Base-by-base conservation (phyloP, 2,113 vertebrate genomes). In the Siphamia tubifer region DNA sequence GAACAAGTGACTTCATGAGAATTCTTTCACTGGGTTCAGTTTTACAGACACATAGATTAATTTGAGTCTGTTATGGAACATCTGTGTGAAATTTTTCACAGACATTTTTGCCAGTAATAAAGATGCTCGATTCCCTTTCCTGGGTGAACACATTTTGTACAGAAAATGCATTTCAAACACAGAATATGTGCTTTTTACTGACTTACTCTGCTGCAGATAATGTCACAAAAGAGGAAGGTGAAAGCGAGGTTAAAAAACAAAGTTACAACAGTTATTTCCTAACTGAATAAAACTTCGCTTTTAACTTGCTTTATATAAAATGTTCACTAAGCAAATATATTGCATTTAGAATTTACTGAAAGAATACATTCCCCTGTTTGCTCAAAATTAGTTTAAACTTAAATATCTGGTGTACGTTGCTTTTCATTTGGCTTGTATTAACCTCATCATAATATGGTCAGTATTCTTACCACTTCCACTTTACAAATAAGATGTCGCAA, bases 401-500 rank as follows among this genome's bases (percentile, higher is more conserved):
- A 42, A 48, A 25, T 64, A 2, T 15, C 31, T 32, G 8, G 13
- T 0, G 32, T 16, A 4, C 7, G n/a, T 4, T 23, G 16, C 16
- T 44, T 44, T 17, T 19, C 10, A 30, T 8, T 21, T 57, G 19
- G 28, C 11, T 21, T 73, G 3, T n/a, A 20, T 34, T 12, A 69
- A 16, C 3, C 42, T 19, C 44, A 19, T 16, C 42, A 47, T 4
- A 69, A 13, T 7, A 27, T 16, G 38, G 10, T 15, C 45, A 8
- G 48, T 32, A 70, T 24, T 27, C n/a, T 39, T 51, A 27, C 20
- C n/a, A 66, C 28, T 48, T 67, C 54, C 57, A 3, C 3, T 62
- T 62, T 78, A 42, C 7, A 66, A 35, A 42, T 12, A n/a, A n/a
- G n/a, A n/a, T n/a, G 20, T 12, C 15, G 0, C 0, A 20, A 16